phyloP scores from a whole-genome alignment of 2,797 vertebrate species.

The Taenioides sp. region DNA sequence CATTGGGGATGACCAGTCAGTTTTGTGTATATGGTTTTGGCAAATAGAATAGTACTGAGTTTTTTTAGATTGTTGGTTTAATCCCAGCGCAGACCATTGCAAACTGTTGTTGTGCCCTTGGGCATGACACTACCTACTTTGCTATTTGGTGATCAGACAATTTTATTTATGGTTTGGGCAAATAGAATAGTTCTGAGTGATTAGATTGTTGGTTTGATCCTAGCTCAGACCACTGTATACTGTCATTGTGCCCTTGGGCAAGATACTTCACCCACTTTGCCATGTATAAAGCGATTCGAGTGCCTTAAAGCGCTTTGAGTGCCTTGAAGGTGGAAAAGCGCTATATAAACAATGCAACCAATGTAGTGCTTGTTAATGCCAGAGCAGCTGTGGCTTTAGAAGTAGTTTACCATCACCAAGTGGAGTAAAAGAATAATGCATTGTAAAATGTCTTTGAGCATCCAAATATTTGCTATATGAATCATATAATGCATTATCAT shows the following conservation, averaged over 20 bases:
- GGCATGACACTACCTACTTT: no score
- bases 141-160: constrained; percentile 7
- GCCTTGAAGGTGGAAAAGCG: no score
- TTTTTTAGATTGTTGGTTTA: no score
- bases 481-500: neutral
- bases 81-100: no score
- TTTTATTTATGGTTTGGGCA: neutral
- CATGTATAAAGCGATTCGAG: neutral
- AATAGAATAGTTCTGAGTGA: neutral
- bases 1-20: constrained; percentile 24
- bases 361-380: neutral
- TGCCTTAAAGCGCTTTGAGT: no score
- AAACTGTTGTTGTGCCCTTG: no score
- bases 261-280: neutral
- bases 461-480: neutral
- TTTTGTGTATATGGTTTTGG: neutral
- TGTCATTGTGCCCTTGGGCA: neutral
- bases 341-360: no score
- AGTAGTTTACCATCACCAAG: neutral
- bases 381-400: neutral
- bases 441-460: neutral
- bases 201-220: no score
- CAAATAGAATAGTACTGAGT: neutral
- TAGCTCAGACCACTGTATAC: no score
- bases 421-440: neutral